Base-by-base conservation (phyloP, 1,140 invertebrate genomes). In the Aphidius ervi region DNA sequence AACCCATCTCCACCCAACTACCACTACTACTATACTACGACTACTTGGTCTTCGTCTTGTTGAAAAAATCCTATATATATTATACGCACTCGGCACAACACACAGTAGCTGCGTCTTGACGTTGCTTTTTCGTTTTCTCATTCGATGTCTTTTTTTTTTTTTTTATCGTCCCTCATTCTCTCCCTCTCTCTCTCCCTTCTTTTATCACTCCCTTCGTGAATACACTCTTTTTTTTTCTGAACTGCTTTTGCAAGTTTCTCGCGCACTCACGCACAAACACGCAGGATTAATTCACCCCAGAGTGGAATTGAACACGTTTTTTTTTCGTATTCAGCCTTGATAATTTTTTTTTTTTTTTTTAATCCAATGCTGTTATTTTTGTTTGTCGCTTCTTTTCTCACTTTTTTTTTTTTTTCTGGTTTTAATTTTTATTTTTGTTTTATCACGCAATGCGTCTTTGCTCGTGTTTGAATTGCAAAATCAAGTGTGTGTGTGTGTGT, bases 151-250 rank as follows among this genome's bases (percentile, higher is more conserved):
- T 42, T 41, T n/a, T 54, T 56, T 54, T 56, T 56, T 62, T 62
- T 63, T 66, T 63, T 65, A 46, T 65, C 58, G 40, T 40, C 58
- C 43, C 43, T 16, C 37, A n/a, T 43, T 58, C 37, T 46, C 48
- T 41, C 54, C 39, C 43, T 52, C 48, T 56, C 63, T 58, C 39
- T 54, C 39, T 42, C 46, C 9, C 37, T 49, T 37, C 39, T 31
- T 41, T 39, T 58, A 7, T 46, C 46, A 37, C 46, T 47, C 47
- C 39, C 10, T 7, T 20, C 31, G 46, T 23, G 23, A 48, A 16
- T 42, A 54, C 41, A 37, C 7, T 31, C 4, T 40, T 50, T 37
- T 43, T 41, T 42, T 42, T 10, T 42, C 50, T 53, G 52, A 40
- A 54, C 52, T n/a, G 42, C 52, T 54, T 54, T 54, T 54, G 52